Evolutionary conservation across 1,140 invertebrate species (phyloP), one percentile per base, ranked within the genome.

Genomic region (Ptiloglossa arizonensis): DNA sequence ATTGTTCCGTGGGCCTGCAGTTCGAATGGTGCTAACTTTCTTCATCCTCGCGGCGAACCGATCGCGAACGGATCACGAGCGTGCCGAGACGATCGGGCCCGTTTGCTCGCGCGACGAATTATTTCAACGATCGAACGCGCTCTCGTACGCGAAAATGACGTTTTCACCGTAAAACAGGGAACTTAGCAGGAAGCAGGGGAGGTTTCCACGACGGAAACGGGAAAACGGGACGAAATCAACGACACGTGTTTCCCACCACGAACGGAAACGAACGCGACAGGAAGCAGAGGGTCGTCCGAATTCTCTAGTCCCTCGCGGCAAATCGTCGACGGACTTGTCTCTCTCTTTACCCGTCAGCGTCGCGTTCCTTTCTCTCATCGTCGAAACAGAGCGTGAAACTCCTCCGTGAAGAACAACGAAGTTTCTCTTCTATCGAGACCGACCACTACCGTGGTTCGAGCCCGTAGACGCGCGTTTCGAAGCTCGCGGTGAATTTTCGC

Each of bases 1-100:
- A 66, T 44, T 60, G 63, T 29, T 69, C 35, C 52, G 69, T 46
- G 57, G 77, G 74, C 79, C 64, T 77, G 72, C 76, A 69, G 59
- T 71, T 80, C 74, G 79, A 86, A 86, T 82, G 85, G 83, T 86
- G 88, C 87, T 87, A 80, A 87, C 29, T 84, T 57, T 52, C 60
- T 73, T 57, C 29, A 11, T 66, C 54, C 38, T 50, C 57, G 50
- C 27, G 81, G 46, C 22, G 41, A 70, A n/a, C n/a, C n/a, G 5
- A 29, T 54, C 8, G 6, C 56, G 44, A 56, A 64, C 15, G 27
- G 15, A n/a, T 8, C 8, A 11, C 56, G 44, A 56, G 57, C 15
- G 27, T 11, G 15, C 13, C n/a, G 22, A 38, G 38, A 52, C 19
- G 11, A 52, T 63, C 6, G 19, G 60, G 46, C 48, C 19, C 50